A percentile compares a stretch with the other conserved stretches of the same genome.
Conservation (phyloP, 1,140 invertebrate genomes). For the Lutraria rhynchaena region DNA sequence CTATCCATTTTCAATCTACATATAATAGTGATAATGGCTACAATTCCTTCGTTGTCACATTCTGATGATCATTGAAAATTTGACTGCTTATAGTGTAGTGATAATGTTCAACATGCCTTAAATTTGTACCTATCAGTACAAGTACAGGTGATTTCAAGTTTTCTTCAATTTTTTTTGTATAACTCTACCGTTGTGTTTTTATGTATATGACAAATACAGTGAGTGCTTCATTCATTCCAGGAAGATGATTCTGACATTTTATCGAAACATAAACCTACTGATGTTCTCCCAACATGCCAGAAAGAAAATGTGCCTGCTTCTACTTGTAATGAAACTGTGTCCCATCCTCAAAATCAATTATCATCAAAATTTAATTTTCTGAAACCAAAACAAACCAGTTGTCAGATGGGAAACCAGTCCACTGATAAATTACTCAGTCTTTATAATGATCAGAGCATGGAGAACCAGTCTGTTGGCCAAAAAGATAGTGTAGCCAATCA, state of each 20-base stretch:
- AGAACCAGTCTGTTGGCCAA: background rate
- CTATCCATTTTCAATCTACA: too few species aligned
- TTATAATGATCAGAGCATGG: background rate
- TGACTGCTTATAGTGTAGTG: too few species aligned
- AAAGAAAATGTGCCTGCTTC: background rate
- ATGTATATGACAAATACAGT: too few species aligned
- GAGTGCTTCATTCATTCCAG: too few species aligned
- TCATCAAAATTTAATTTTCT: conserved; percentile 13
- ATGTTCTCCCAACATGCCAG: conserved; percentile 3
- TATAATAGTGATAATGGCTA: too few species aligned
- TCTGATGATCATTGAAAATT: too few species aligned
- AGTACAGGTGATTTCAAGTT: too few species aligned
- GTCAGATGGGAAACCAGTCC: background rate
- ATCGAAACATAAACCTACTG: conserved; percentile 17
- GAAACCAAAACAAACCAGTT: background rate
- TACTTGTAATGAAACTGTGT: background rate
- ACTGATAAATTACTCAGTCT: conserved; percentile 9
- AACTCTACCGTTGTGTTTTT: too few species aligned
- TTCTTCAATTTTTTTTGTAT: too few species aligned
- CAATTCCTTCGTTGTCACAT: too few species aligned
- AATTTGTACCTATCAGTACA: too few species aligned
- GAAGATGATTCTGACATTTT: background rate
- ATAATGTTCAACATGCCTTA: too few species aligned
- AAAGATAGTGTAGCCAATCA: background rate
- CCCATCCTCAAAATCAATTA: background rate